Base-by-base conservation (phyloP, 2,888 invertebrate species). In the Perizoma flavofasciatum region DNA sequence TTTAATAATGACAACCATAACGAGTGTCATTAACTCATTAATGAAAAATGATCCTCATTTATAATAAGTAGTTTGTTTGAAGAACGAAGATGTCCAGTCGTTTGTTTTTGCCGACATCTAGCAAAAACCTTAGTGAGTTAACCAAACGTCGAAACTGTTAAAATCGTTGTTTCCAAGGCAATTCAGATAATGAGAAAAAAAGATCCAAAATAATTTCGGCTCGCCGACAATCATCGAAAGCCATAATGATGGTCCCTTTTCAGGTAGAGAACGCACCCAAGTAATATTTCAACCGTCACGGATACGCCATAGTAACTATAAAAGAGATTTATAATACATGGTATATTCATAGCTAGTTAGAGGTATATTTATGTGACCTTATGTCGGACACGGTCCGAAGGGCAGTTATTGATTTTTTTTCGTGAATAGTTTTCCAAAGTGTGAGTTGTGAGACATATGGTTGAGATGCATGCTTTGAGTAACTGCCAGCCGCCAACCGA, bases 201-300 rank as follows among this genome's bases (percentile, higher is more conserved):
- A 79, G 75, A 75, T 75, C 74, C 74, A 77, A 85, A 85, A 88
- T 86, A 78, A 88, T 88, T 86, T 86, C 74, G 84, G 81, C 78
- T 81, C 74, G 87, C 90, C 90, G 89, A 89, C 92, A 89, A 87
- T 89, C 88, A 89, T 86, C 77, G 78, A 75, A 70, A 75, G 72
- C 78, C 79, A 85, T 91, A 89, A 90, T 89, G 88, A 90, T 79
- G 85, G 86, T 82, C 89, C 90, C 83, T 85, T 85, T 85, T 81
- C 91, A 92, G 92, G 92, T 92, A 92, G 88, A 86, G 75, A 85
- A 85, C 76, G 83, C 83, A 84, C 86, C 85, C 79, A 86, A 89
- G 87, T 86, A 83, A 88, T 92, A 91, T 90, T 89, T 90, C 86
- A 91, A 86, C 86, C 83, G 89, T 84, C 90, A 87, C 74, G 85